phyloP scores from a whole-genome alignment of 1,140 invertebrate genomes.

The Eufriesea mexicana region DNA sequence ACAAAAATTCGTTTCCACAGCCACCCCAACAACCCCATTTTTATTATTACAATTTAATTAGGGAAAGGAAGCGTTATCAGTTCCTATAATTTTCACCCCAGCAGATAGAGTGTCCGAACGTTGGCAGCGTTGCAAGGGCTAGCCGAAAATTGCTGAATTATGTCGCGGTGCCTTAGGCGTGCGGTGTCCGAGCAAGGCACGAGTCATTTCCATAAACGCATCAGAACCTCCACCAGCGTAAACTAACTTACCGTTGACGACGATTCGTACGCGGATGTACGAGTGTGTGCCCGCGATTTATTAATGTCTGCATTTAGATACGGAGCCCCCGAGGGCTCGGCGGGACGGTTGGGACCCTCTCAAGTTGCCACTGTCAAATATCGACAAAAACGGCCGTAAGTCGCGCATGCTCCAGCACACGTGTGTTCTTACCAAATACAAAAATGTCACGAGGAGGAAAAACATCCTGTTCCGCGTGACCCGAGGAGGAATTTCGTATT shows the following conservation, averaged over 20 bases:
- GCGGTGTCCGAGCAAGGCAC: constrained; percentile 67
- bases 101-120: constrained; percentile 32
- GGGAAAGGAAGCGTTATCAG: not conserved
- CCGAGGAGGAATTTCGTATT: constrained; percentile 7
- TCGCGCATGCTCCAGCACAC: constrained; percentile 62
- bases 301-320: constrained; percentile 77
- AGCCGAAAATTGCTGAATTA: constrained; percentile 71
- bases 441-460: constrained; percentile 43
- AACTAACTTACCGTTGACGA: constrained; percentile 72
- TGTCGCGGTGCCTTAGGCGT: constrained; percentile 69
- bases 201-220: constrained; percentile 77
- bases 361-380: constrained; percentile 66
- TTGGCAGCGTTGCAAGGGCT: constrained; percentile 49
- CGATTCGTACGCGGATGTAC: constrained; percentile 58
- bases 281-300: constrained; percentile 71
- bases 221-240: constrained; percentile 71
- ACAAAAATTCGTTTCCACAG: not conserved
- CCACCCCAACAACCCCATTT: not conserved
- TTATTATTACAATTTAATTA: not conserved
- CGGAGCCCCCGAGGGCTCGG: constrained; percentile 63
- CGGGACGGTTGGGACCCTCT: constrained; percentile 66
- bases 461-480: constrained; percentile 46
- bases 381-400: constrained; percentile 68
- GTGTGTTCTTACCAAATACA: constrained; percentile 33
- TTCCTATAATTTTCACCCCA: constrained; percentile 15